A percentile compares a stretch with the other conserved stretches of the same genome.
These are phyloP conservation scores for Hyposoter dolosus DNA, from an alignment of 2,888 invertebrate genomes.

Conservation along the genomic window DNA sequence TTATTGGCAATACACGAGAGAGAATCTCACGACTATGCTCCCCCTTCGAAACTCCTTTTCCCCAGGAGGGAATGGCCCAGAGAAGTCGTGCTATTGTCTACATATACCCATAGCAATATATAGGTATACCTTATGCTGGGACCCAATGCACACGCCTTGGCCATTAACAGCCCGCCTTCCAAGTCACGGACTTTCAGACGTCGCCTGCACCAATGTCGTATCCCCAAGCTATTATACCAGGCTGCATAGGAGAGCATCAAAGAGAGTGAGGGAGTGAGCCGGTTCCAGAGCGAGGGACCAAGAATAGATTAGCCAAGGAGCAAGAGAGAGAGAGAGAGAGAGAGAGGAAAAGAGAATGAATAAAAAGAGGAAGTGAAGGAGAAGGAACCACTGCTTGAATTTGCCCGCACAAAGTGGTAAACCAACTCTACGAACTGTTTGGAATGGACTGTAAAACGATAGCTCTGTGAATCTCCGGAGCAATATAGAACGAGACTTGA, in stretches of 20 bases:
- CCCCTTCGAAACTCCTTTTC: not conserved
- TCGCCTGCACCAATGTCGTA: constrained; percentile 56
- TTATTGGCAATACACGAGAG: constrained; percentile 65
- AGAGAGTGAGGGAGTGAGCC: not conserved
- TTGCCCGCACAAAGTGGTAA: constrained; percentile 51
- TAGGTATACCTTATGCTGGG: constrained; percentile 11
- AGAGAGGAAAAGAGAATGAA: not conserved
- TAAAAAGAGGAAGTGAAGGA: too few species aligned
- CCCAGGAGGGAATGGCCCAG: constrained; percentile 22
- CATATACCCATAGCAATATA: constrained; percentile 18
- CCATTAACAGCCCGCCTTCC: constrained; percentile 60
- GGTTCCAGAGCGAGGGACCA: not conserved
- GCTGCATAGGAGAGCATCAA: constrained; percentile 18
- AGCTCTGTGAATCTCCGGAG: constrained; percentile 50
- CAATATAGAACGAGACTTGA: constrained; percentile 4
- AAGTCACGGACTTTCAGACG: constrained; percentile 58
- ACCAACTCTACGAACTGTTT: constrained; percentile 63
- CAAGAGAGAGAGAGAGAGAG: not conserved
- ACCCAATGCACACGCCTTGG: constrained; percentile 61
- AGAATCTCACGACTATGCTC: constrained; percentile 37
- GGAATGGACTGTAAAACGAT: constrained; percentile 67
- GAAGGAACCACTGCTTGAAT: constrained; percentile 25
- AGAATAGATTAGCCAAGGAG: not conserved
- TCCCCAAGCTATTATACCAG: constrained; percentile 51
- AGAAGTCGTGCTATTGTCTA: constrained; percentile 18